These are phyloP conservation scores for Mormyrus proboscirostris DNA, from an alignment of 2,797 vertebrate species.

Conservation along the genomic window DNA sequence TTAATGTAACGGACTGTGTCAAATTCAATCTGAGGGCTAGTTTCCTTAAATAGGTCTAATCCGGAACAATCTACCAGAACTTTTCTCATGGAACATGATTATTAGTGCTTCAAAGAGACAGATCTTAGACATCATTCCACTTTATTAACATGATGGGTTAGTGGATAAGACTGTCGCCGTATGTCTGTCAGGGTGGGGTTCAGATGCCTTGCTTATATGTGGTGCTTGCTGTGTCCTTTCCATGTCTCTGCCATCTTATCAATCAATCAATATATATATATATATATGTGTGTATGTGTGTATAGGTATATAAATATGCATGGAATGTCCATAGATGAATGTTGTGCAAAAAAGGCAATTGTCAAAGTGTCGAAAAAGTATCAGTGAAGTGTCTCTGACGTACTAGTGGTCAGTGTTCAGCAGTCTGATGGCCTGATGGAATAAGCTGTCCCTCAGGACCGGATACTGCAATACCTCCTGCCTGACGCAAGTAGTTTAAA, in stretches of 20 bases:
- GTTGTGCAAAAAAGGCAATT: no score
- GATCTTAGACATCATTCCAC: not conserved
- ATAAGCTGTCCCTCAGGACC: no score
- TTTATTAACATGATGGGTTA: not conserved
- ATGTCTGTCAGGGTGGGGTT: not conserved
- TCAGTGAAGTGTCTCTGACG: no score
- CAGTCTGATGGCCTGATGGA: no score
- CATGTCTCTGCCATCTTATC: not conserved
- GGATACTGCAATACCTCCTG: no score
- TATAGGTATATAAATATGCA: no score
- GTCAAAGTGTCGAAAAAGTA: no score
- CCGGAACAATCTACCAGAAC: not conserved
- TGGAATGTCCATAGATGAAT: no score
- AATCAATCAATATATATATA: no score
- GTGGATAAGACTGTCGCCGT: not conserved
- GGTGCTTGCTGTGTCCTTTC: not conserved
- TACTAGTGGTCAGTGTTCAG: no score
- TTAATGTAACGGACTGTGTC: slow-evolving; percentile 8
- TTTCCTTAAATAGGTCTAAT: not conserved
- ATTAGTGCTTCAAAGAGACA: not conserved
- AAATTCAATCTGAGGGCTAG: not conserved
- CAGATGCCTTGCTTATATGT: not conserved
- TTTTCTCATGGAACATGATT: not conserved
- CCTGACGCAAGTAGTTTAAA: no score
- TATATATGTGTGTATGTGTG: no score